Evolutionary conservation across 2,888 invertebrate species (phyloP).

Genomic region (Copidosoma aretas): DNA sequence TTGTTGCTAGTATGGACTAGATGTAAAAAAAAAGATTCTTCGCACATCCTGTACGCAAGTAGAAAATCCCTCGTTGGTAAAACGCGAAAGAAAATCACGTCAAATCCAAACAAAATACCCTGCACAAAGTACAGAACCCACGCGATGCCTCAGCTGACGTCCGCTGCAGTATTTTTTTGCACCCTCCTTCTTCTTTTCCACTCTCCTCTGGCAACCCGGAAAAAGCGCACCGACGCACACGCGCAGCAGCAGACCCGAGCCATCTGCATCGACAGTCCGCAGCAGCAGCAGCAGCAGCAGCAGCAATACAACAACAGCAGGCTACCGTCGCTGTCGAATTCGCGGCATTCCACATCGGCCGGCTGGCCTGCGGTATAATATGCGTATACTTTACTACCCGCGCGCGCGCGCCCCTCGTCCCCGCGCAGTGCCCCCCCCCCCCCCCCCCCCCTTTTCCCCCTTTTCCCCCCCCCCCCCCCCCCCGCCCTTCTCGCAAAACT

Average conservation of each 20-base stretch:
- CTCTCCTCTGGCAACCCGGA: not conserved
- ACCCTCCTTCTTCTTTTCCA: not conserved
- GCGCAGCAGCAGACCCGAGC: too few species aligned
- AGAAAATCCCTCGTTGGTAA: too few species aligned
- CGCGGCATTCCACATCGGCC: constrained; percentile 5
- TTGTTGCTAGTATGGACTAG: too few species aligned
- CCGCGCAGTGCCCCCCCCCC: not conserved
- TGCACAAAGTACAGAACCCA: too few species aligned
- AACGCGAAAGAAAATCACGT: too few species aligned
- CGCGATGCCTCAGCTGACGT: not conserved
- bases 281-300: not conserved
- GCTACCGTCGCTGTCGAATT: not conserved
- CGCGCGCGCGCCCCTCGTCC: not conserved
- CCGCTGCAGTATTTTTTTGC: not conserved
- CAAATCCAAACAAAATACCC: too few species aligned
- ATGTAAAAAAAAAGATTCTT: too few species aligned
- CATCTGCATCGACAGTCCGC: too few species aligned
- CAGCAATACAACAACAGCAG: not conserved
- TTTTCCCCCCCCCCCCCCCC: constrained; percentile 3
- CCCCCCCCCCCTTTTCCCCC: constrained; percentile 6
- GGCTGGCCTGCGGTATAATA: not conserved
- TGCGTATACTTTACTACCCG: not conserved
- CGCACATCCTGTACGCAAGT: too few species aligned
- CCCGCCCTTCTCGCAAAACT: constrained; percentile 13
- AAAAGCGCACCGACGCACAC: not conserved